phyloP scores from a whole-genome alignment of 2,888 invertebrate genomes.

The Erebia palarica region DNA sequence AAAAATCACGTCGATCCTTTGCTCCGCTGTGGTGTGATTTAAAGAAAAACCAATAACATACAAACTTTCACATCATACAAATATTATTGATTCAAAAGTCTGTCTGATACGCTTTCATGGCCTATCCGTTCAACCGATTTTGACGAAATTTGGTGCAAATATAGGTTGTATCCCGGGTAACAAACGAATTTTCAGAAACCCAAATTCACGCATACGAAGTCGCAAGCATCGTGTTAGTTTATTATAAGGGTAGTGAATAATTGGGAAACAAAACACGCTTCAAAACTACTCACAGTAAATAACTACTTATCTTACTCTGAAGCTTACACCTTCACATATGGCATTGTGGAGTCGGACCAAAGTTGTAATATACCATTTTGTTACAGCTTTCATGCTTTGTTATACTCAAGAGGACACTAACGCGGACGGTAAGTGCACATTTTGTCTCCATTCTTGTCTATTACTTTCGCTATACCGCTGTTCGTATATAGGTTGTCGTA shows the following conservation, averaged over 20 bases:
- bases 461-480: slow-evolving; percentile 68
- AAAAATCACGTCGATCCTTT: no score
- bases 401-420: slow-evolving; percentile 96
- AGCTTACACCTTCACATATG: slow-evolving; percentile 16
- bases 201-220: no score
- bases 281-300: slow-evolving; percentile 7
- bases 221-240: no score
- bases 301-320: slow-evolving; percentile 5
- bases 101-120: no score
- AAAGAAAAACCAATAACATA: no score
- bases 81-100: no score
- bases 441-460: slow-evolving; percentile 43
- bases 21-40: no score
- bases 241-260: background rate
- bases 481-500: slow-evolving; percentile 59
- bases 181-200: no score
- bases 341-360: slow-evolving; percentile 11
- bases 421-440: slow-evolving; percentile 89
- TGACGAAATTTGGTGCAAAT: no score
- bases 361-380: slow-evolving; percentile 71
- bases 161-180: no score
- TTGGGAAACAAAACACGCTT: slow-evolving; percentile 15
- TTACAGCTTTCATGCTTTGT: slow-evolving; percentile 97
- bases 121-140: no score
- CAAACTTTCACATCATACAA: no score